Conservation (phyloP, 1,140 invertebrate genomes). For the Planococcus citri region DNA sequence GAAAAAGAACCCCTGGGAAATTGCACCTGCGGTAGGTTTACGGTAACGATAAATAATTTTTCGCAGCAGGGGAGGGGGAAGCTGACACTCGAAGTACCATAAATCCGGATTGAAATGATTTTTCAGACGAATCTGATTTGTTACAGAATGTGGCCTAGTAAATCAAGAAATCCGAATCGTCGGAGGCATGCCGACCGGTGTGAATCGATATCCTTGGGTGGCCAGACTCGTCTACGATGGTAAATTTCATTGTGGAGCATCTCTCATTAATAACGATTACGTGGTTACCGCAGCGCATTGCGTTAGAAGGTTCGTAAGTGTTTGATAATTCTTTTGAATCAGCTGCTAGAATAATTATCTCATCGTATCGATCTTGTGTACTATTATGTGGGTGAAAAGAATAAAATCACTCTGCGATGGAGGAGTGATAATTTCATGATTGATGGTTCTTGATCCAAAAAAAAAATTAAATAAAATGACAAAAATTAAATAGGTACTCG, state of each 20-base stretch:
- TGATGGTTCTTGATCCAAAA: too few relatives aligned
- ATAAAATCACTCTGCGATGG: too few relatives aligned
- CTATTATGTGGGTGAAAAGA: too few relatives aligned
- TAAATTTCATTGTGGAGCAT: slow-evolving; percentile 81
- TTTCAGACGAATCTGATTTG: background rate
- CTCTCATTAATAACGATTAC: slow-evolving; percentile 58
- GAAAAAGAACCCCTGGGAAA: slow-evolving; percentile 41
- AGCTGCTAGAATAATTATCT: too few relatives aligned
- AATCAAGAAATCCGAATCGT: slow-evolving; percentile 58
- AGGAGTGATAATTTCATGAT: too few relatives aligned
- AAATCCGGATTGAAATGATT: background rate
- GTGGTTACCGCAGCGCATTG: slow-evolving; percentile 55
- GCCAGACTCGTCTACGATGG: slow-evolving; percentile 69
- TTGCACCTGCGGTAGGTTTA: slow-evolving; percentile 48
- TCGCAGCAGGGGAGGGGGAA: background rate
- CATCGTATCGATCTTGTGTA: too few relatives aligned
- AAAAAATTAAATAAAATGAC: too few relatives aligned
- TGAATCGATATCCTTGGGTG: slow-evolving; percentile 78
- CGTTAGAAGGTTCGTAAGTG: slow-evolving; percentile 43
- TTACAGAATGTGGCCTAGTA: slow-evolving; percentile 50
- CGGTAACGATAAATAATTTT: background rate
- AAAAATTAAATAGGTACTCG: too few relatives aligned
- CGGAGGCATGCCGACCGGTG: slow-evolving; percentile 59
- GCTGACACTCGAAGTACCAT: background rate
- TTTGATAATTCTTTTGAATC: slow-evolving; percentile 30